Evolutionary conservation across 2,888 invertebrate genomes (phyloP), one percentile per base, ranked within the genome.

Genomic region (Drosophila kuntzei): DNA sequence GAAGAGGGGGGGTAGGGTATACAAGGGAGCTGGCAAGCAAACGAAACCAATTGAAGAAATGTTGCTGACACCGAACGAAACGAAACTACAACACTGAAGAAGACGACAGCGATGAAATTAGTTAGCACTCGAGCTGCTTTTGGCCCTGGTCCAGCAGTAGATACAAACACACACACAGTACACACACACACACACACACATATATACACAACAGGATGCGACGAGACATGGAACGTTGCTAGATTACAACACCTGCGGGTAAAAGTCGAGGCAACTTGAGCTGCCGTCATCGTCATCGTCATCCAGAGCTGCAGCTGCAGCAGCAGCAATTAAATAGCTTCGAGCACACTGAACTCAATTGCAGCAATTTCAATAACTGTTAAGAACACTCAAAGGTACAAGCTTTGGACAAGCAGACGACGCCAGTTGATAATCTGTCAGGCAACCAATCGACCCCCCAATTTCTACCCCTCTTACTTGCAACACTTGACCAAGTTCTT

Each of bases 11-110:
- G 39, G 25, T 20, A 37, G 41, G 46, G 57, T 46, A 44, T 12
- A 44, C 41, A 27, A 32, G 14, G 62, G 58, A 69, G 51, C 67
- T 69, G 51, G 67, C 65, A 64, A 63, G 74, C 74, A 85, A 86
- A 85, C 83, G 87, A 86, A 85, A 86, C 87, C 86, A 86, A 85
- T 85, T 86, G 87, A 85, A 83, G 81, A 84, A 86, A 86, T 86
- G 87, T 85, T 87, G 86, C 86, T 86, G 86, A 86, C 86, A 85
- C 85, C 81, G 69, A 73, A 80, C 61, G 64, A 64, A 71, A 70
- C 78, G 41, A 65, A 46, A 55, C 58, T 53, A 63, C 54, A 41
- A 61, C 46, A 47, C 16, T 29, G 39, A 55, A 25, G 59, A 73
- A 61, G 71, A 75, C 75, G 85, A 80, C 80, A 80, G 80, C 84